Conservation (phyloP, 2,888 invertebrate genomes). For the Limenitis camilla region DNA sequence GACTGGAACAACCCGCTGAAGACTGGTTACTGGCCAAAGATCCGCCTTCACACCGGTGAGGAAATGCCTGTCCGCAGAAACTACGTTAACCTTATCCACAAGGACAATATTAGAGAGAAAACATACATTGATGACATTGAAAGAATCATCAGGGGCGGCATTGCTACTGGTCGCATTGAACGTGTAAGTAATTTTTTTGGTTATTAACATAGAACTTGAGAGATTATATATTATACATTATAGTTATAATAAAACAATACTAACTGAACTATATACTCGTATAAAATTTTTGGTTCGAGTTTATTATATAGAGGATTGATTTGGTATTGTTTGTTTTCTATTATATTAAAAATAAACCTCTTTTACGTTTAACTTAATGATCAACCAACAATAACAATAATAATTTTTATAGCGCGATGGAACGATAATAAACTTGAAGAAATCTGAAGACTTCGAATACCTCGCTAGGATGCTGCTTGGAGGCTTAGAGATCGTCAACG, state of each 20-base stretch:
- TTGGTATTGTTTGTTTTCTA: no score
- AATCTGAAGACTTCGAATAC: slow-evolving; percentile 78
- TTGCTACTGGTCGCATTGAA: slow-evolving; percentile 51
- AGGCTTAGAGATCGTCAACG: slow-evolving; percentile 69
- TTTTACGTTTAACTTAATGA: no score
- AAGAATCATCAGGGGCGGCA: slow-evolving; percentile 68
- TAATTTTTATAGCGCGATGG: slow-evolving; percentile 65
- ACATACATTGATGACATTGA: slow-evolving; percentile 58
- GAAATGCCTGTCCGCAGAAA: slow-evolving; percentile 73
- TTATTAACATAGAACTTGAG: neutral
- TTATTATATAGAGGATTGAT: no score
- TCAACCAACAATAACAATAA: neutral
- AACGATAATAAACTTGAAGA: slow-evolving; percentile 75
- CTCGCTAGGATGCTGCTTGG: slow-evolving; percentile 80
- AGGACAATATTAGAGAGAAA: slow-evolving; percentile 46
- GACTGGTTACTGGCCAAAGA: slow-evolving; percentile 75
- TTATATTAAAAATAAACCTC: no score
- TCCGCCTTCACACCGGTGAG: slow-evolving; percentile 71
- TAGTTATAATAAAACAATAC: no score
- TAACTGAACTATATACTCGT: no score
- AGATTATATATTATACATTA: no score
- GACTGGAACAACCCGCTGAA: slow-evolving; percentile 57
- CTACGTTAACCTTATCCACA: slow-evolving; percentile 42
- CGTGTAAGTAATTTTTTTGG: slow-evolving; percentile 40
- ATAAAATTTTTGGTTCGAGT: neutral